Evolutionary conservation across 2,888 invertebrate genomes (phyloP).

Genomic region (Coleophora deauratella): DNA sequence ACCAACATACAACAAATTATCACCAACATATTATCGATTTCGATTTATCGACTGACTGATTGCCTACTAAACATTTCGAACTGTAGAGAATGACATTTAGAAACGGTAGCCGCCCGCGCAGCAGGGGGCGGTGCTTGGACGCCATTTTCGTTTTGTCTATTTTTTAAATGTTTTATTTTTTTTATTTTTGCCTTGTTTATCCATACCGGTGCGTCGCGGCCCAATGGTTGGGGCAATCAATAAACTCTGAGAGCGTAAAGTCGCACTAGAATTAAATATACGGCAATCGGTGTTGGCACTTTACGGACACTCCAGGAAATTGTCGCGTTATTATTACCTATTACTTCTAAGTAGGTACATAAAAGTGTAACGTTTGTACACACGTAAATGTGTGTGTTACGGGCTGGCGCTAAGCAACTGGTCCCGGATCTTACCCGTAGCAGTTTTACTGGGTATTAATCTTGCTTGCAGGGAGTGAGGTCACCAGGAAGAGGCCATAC

Average conservation of each 20-base stretch:
- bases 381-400: too few species aligned
- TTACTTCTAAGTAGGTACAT: too few species aligned
- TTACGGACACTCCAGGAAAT: neutral
- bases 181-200: slow-evolving; percentile 66
- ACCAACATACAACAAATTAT: too few species aligned
- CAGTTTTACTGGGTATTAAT: too few species aligned
- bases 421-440: too few species aligned
- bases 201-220: slow-evolving; percentile 58
- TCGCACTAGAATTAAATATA: slow-evolving; percentile 64
- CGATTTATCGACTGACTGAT: slow-evolving; percentile 17
- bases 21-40: slow-evolving; percentile 33
- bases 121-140: slow-evolving; percentile 62
- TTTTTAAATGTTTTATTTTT: slow-evolving; percentile 35
- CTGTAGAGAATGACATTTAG: slow-evolving; percentile 60
- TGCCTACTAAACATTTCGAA: slow-evolving; percentile 17
- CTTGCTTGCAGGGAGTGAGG: too few species aligned
- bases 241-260: slow-evolving; percentile 62
- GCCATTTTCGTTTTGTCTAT: slow-evolving; percentile 49
- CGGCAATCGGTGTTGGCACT: slow-evolving; percentile 17
- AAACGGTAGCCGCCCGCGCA: slow-evolving; percentile 62
- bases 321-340: too few species aligned
- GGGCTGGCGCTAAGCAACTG: too few species aligned
- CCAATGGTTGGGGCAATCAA: slow-evolving; percentile 65
- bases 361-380: too few species aligned
- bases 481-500: too few species aligned